Conservation (phyloP, 2,113 vertebrate genomes). For the Marcusenius ussheri region DNA sequence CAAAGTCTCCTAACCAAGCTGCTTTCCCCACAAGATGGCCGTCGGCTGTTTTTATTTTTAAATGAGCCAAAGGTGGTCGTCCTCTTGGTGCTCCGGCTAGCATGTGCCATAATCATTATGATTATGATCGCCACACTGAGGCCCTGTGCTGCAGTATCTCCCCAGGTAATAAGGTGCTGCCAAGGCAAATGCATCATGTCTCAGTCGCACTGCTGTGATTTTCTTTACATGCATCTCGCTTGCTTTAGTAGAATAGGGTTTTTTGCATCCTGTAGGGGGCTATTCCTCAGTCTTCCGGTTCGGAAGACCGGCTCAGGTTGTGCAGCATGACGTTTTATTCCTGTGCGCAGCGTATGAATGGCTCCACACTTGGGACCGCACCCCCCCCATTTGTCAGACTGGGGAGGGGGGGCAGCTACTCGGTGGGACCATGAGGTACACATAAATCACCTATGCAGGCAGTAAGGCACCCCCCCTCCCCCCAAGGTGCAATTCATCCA, state of each 20-base stretch:
- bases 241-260: not conserved
- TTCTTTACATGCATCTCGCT: not conserved
- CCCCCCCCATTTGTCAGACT: conserved; percentile 12
- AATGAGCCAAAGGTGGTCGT: not conserved
- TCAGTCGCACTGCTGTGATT: not conserved
- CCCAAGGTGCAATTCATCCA: not conserved
- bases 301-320: not conserved
- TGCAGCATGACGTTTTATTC: not conserved
- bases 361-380: not conserved
- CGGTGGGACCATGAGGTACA: conserved; percentile 23
- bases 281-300: not conserved
- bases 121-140: not conserved
- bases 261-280: not conserved
- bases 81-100: not conserved
- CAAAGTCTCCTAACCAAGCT: conserved; percentile 31
- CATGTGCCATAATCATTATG: not conserved
- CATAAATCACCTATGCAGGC: conserved; percentile 21
- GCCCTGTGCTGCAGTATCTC: not conserved
- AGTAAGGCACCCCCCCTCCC: not conserved
- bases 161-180: not conserved
- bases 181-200: not conserved
- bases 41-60: not conserved
- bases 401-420: not conserved
- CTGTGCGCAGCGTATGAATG: not conserved
- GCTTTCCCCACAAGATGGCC: not conserved